Evolutionary conservation across 2,797 vertebrate genomes (phyloP).

Genomic region (Hydrocynus forskahlii): DNA sequence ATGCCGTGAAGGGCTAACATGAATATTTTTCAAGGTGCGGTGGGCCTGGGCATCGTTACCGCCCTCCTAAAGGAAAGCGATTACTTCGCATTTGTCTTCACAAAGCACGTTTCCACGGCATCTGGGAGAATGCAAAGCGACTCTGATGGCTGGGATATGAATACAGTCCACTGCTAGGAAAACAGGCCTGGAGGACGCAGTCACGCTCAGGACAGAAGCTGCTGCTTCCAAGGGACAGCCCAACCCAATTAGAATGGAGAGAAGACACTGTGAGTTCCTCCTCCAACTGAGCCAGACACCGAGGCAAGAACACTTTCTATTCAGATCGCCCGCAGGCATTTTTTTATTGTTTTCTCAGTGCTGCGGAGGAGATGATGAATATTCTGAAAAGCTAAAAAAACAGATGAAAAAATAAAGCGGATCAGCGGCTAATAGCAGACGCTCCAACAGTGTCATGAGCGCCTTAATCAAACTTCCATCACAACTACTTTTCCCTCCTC

Average conservation of each 20-base stretch:
- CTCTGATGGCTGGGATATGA: conserved; percentile 63
- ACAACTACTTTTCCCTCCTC: conserved; percentile 16
- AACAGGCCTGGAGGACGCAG: conserved; percentile 66
- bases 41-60: conserved; percentile 52
- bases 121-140: conserved; percentile 63
- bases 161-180: conserved; percentile 75
- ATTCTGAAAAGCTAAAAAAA: conserved; percentile 39
- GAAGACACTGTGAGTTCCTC: conserved; percentile 54
- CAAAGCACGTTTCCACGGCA: conserved; percentile 64
- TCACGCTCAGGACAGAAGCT: conserved; percentile 60
- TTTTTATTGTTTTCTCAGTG: not conserved
- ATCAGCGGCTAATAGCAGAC: conserved; percentile 32
- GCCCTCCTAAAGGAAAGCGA: conserved; percentile 55
- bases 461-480: conserved; percentile 41
- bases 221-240: conserved; percentile 59
- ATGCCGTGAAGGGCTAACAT: too few relatives aligned
- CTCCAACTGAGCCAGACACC: not conserved
- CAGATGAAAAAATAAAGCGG: conserved; percentile 35
- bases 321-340: not conserved
- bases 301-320: too few relatives aligned
- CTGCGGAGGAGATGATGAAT: conserved; percentile 10
- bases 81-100: conserved; percentile 62
- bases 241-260: conserved; percentile 63
- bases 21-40: conserved; percentile 52
- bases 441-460: conserved; percentile 25